A percentile compares a stretch with the other conserved stretches of the same genome.
Evolutionary conservation across 2,113 vertebrate species (phyloP).

Genomic region (Calidris pugnax): DNA sequence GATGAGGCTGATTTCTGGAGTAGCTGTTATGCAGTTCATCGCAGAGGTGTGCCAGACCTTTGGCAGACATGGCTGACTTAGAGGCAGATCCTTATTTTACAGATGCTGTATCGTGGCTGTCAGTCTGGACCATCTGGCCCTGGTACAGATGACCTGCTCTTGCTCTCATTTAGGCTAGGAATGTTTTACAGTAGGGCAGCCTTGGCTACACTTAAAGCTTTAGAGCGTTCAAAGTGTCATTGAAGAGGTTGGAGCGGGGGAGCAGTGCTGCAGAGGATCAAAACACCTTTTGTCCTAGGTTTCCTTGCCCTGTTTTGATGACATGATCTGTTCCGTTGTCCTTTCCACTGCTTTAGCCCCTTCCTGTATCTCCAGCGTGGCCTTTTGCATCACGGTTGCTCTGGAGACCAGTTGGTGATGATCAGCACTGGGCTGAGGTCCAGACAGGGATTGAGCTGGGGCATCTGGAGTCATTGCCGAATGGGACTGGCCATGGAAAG

Average conservation of each 20-base stretch:
- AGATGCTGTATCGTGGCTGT: background rate
- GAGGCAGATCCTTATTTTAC: background rate
- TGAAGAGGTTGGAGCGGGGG: background rate
- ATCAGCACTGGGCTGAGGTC: slow-evolving; percentile 10
- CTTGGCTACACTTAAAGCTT: background rate
- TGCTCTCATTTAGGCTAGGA: background rate
- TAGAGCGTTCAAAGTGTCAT: background rate
- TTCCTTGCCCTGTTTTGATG: slow-evolving; percentile 3
- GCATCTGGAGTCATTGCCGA: slow-evolving; percentile 59
- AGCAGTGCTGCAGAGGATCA: background rate
- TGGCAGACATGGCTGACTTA: background rate
- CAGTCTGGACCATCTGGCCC: background rate
- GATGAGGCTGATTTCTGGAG: background rate
- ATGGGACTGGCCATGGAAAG: background rate
- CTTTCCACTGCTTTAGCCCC: background rate
- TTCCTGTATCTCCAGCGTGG: background rate
- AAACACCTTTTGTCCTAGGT: background rate
- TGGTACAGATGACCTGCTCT: background rate
- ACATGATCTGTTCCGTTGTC: background rate
- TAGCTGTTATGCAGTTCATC: accelerated
- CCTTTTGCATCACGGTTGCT: slow-evolving; percentile 65
- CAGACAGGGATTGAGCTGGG: slow-evolving; percentile 40
- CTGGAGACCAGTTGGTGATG: slow-evolving; percentile 41
- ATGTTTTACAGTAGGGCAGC: background rate
- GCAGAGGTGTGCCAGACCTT: background rate